Conservation (phyloP, 2,113 vertebrate species). For the Psittacus erithacus region DNA sequence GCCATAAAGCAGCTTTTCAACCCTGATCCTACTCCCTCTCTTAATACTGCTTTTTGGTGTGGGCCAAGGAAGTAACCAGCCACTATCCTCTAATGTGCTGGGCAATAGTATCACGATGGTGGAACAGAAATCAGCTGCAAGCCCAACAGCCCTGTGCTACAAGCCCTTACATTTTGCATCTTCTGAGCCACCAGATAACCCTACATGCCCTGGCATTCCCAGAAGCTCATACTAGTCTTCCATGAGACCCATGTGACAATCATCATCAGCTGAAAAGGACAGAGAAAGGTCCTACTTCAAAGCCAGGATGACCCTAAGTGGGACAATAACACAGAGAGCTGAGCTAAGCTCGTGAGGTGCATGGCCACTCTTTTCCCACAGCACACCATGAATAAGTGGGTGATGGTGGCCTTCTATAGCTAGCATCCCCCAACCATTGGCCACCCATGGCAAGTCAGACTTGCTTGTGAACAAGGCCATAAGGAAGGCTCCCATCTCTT, state of each 20-base stretch:
- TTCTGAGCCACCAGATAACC: neutral
- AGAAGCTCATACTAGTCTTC: neutral
- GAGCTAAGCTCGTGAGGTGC: neutral
- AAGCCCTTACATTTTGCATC: neutral
- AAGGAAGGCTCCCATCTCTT: neutral
- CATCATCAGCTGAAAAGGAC: neutral
- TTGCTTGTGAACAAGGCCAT: neutral
- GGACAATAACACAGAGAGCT: neutral
- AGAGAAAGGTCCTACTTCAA: neutral
- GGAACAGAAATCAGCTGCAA: neutral
- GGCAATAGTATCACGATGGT: neutral
- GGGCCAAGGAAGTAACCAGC: neutral
- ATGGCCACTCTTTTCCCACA: neutral
- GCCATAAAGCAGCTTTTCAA: neutral
- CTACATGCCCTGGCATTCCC: neutral
- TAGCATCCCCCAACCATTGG: neutral
- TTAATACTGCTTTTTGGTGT: neutral
- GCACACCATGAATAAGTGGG: neutral
- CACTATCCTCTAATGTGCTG: neutral
- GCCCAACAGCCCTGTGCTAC: neutral
- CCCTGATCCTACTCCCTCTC: neutral
- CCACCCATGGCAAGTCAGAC: neutral
- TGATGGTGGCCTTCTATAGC: neutral
- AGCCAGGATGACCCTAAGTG: neutral
- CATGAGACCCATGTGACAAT: neutral